Percentiles rank a stretch among this genome's conserved stretches.
Evolutionary conservation across 2,113 vertebrate genomes (phyloP).

Genomic region (Lathamus discolor): DNA sequence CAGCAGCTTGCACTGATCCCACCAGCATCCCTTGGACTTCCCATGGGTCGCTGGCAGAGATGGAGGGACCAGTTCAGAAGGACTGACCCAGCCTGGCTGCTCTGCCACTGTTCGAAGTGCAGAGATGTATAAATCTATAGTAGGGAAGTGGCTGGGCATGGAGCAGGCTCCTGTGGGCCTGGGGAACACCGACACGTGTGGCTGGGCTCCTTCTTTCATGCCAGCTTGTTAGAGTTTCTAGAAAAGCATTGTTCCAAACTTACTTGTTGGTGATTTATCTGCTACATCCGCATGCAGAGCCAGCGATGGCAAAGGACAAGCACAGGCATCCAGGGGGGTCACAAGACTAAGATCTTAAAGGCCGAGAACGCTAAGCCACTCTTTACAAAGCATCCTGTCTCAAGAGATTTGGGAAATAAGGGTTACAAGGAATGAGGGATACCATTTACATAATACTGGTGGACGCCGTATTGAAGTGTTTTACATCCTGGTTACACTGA

Average conservation of each 20-base stretch:
- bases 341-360: neutral
- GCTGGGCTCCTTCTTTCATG: neutral
- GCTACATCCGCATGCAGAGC: neutral
- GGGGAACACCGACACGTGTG: accelerated
- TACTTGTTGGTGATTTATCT: neutral
- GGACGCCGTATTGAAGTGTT: neutral
- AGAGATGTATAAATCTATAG: neutral
- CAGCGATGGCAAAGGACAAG: neutral
- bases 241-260: neutral
- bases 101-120: accelerated
- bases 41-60: neutral
- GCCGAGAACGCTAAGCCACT: neutral
- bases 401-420: neutral
- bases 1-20: neutral
- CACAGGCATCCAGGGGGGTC: neutral
- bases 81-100: neutral
- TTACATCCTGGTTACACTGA: constrained; percentile 39
- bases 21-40: neutral
- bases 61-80: neutral
- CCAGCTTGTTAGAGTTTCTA: neutral
- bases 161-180: neutral
- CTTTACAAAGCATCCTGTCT: neutral
- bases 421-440: neutral
- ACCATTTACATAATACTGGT: neutral
- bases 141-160: accelerated